Evolutionary conservation across 2,113 vertebrate genomes (phyloP).

Genomic region (Riparia riparia): DNA sequence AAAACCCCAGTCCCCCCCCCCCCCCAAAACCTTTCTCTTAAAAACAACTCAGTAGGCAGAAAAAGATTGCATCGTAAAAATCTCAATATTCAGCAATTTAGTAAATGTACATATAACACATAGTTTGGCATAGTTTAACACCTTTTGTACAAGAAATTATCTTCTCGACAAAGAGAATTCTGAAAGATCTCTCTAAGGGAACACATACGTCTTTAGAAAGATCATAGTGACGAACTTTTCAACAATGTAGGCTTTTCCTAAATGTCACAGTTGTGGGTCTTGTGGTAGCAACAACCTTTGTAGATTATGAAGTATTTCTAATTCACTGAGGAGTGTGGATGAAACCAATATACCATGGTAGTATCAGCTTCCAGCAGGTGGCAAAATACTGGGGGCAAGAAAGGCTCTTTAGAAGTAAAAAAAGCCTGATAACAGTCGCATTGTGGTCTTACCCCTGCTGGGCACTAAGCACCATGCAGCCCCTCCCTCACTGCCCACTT

Average conservation of each 20-base stretch:
- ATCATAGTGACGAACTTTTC: not conserved
- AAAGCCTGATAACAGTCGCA: accelerated
- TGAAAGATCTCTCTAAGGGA: not conserved
- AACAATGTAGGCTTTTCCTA: not conserved
- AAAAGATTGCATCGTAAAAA: not conserved
- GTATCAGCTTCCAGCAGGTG: not conserved
- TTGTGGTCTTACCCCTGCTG: not conserved
- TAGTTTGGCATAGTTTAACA: not conserved
- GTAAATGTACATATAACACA: not conserved
- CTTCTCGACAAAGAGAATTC: not conserved
- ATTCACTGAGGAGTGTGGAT: not conserved
- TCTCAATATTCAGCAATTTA: not conserved
- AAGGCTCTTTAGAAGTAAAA: not conserved
- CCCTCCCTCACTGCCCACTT: not conserved
- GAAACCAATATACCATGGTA: not conserved
- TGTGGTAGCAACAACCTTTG: not conserved
- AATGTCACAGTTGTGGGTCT: not conserved
- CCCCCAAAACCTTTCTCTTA: not conserved
- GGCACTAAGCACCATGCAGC: not conserved
- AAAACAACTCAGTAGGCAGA: not conserved
- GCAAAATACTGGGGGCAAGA: not conserved
- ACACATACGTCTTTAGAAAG: not conserved
- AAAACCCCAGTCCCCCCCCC: too few relatives aligned
- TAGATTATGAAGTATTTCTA: not conserved
- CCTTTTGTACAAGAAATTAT: not conserved